These are phyloP conservation scores for Pseudorhiza aurosa DNA, from an alignment of 30 jellyfish, hydroid and myxozoan species.

Conservation along the genomic window DNA sequence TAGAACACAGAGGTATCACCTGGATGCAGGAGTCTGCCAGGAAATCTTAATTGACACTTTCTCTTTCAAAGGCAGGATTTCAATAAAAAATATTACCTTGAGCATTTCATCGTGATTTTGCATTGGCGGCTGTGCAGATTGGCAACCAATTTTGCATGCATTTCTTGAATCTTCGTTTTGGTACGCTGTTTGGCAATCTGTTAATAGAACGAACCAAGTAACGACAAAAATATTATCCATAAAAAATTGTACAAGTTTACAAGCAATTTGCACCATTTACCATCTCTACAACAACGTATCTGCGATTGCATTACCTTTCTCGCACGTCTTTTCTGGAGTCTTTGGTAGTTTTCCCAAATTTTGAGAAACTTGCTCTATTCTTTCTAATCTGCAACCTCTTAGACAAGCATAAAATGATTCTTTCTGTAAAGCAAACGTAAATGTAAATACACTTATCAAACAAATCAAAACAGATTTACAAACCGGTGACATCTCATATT, in stretches of 20 bases:
- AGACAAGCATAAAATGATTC: slow-evolving; percentile 54
- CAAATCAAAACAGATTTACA: too few species aligned
- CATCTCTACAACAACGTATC: too few species aligned
- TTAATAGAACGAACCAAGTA: not conserved
- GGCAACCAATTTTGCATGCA: slow-evolving; percentile 69
- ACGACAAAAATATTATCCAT: too few species aligned
- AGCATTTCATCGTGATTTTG: slow-evolving; percentile 54
- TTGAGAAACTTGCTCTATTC: slow-evolving; percentile 56
- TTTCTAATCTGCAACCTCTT: slow-evolving; percentile 70
- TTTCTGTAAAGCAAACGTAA: too few species aligned
- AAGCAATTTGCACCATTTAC: too few species aligned
- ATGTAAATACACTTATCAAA: too few species aligned
- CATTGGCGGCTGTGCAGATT: slow-evolving; percentile 45
- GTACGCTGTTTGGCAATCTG: slow-evolving; percentile 55
- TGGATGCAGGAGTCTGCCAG: too few species aligned
- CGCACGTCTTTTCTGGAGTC: slow-evolving; percentile 44
- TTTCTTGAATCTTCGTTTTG: slow-evolving; percentile 4
- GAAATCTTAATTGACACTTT: too few species aligned
- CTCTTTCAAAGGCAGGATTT: too few species aligned
- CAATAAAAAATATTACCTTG: slow-evolving; percentile 21
- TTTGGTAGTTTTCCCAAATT: not conserved
- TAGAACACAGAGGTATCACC: too few species aligned
- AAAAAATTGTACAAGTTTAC: too few species aligned
- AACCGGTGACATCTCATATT: too few species aligned
- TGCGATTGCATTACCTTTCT: slow-evolving; percentile 42